Evolutionary conservation across 1,140 invertebrate genomes (phyloP), one percentile per base, ranked within the genome.

Genomic region (Drosophila setifemur): DNA sequence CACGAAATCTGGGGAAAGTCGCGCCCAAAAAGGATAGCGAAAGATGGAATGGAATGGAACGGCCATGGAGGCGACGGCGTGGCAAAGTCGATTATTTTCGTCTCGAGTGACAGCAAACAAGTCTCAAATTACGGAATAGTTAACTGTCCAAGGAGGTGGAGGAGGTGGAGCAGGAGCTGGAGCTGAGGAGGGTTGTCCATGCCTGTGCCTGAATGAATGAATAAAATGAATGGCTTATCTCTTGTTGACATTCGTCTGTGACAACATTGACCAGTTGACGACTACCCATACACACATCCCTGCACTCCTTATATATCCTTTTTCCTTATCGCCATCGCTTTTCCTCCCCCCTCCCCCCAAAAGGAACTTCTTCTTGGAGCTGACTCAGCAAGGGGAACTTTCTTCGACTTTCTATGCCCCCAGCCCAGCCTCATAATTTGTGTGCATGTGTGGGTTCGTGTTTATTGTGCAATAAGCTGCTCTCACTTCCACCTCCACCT

Each of bases 221-320:
- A 85, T 86, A 86, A 85, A 86, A 86, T 81, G 81, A 86, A 86
- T 86, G 81, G 81, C 81, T 86, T 86, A 86, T 86, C 81, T 86
- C 83, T 86, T 86, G 81, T 86, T 86, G 81, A 86, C 81, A 86
- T 81, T 81, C 81, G 81, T 86, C 81, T 86, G 81, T 73, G 75
- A 81, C 81, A 86, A 86, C 81, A 86, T 86, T 86, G 81, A 86
- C 81, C 81, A 86, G 81, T 86, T 76, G 75, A 75, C 79, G 55
- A 73, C 58, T 50, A 49, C 60, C 42, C 63, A 58, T 19, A 44
- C 23, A 12, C 39, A 69, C 44, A 50, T 40, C 44, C 28, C 19
- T n/a, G n/a, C n/a, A n/a, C n/a, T n/a, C 58, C 42, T 58, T 23
- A 19, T 25, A 64, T 47, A 40, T 64, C 25, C 60, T 39, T 64